Conservation (phyloP, 2,113 vertebrate species). For the Recurvirostra avosetta region DNA sequence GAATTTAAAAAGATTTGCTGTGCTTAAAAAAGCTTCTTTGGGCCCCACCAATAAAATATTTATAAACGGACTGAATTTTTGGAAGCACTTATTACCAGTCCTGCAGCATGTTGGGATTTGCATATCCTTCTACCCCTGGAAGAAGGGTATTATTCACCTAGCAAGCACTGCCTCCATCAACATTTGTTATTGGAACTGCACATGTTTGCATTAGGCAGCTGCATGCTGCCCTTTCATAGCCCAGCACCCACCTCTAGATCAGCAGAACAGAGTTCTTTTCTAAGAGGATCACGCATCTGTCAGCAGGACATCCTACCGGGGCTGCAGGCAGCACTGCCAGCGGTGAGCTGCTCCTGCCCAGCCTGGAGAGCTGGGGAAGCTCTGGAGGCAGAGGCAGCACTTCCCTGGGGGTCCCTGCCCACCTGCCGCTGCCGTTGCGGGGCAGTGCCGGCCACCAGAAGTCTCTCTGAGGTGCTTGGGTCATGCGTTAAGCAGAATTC, state of each 20-base stretch:
- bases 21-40: background rate
- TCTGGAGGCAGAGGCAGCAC: background rate
- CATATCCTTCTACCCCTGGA: background rate
- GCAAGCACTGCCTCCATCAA: background rate
- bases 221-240: background rate
- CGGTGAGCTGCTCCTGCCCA: background rate
- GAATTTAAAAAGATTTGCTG: background rate
- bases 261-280: background rate
- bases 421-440: rapidly evolving
- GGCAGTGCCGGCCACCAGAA: background rate
- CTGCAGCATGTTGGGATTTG: background rate
- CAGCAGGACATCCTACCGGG: background rate
- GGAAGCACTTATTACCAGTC: rapidly evolving
- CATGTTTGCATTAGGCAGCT: background rate
- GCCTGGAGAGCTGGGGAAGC: background rate
- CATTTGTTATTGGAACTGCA: background rate
- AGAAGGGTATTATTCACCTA: background rate
- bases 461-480: background rate
- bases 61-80: background rate
- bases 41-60: background rate
- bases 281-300: rapidly evolving
- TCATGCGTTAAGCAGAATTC: background rate
- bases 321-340: background rate
- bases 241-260: background rate
- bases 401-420: background rate